phyloP scores from a whole-genome alignment of 92 coral and sea anemone species.

The Blastomussa wellsi region DNA sequence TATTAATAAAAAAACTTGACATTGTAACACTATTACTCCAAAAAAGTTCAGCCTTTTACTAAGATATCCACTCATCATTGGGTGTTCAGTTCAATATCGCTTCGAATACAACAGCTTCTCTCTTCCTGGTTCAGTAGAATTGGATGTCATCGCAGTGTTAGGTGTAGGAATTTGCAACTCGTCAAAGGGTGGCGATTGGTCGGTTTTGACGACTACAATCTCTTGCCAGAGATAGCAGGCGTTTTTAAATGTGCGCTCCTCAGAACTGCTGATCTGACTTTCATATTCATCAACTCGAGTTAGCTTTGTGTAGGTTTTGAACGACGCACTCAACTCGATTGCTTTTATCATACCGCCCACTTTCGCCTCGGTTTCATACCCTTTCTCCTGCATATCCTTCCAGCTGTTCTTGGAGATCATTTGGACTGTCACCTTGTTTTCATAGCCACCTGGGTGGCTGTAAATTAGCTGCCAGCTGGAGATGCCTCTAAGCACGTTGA shows the following conservation, averaged over 20 bases:
- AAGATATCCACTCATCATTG: neutral
- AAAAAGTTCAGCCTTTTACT: neutral
- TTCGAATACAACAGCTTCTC: constrained; percentile 13
- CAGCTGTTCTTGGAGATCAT: constrained; percentile 35
- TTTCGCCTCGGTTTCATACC: constrained; percentile 1
- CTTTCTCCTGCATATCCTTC: constrained; percentile 34
- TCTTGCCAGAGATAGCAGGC: constrained; percentile 53
- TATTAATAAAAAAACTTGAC: no score
- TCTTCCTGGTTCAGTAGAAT: constrained; percentile 1
- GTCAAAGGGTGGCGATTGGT: constrained; percentile 31
- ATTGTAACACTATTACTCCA: no score
- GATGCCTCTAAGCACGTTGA: neutral
- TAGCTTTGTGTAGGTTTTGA: constrained; percentile 30
- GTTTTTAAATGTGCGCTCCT: constrained; percentile 32
- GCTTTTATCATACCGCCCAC: constrained; percentile 34
- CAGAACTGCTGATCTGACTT: constrained; percentile 11
- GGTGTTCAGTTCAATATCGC: neutral
- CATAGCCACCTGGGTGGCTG: constrained; percentile 18
- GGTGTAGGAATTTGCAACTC: constrained; percentile 25
- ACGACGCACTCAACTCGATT: constrained; percentile 34
- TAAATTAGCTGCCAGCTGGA: neutral
- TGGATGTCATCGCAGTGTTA: neutral
- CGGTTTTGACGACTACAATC: constrained; percentile 41
- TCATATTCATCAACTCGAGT: constrained; percentile 49
- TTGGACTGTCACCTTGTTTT: neutral